Percentiles rank a stretch among this genome's conserved stretches.
Conservation (phyloP, 2,888 invertebrate species). For the Ypsolopha scabrella region DNA sequence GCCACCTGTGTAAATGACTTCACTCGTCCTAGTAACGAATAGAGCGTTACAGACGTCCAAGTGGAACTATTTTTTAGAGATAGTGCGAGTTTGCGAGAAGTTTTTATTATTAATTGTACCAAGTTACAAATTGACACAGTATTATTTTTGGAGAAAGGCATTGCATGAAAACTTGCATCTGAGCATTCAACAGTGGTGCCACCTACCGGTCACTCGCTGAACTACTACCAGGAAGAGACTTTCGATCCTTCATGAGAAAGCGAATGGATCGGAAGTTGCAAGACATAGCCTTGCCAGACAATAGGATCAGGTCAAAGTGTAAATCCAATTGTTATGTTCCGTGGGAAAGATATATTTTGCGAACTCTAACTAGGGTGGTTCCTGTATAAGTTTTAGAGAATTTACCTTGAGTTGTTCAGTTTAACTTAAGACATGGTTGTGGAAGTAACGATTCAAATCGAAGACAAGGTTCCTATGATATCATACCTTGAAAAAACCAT, state of each 20-base stretch:
- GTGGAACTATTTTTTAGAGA: too few species aligned
- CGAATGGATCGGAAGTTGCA: constrained; percentile 38
- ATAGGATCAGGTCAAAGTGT: constrained; percentile 48
- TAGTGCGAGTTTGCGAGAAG: too few species aligned
- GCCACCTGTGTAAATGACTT: too few species aligned
- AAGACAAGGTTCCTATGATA: not conserved
- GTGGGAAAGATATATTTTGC: constrained; percentile 37
- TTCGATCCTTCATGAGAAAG: constrained; percentile 14
- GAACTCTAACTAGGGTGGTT: constrained; percentile 38
- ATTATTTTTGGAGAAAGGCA: too few species aligned
- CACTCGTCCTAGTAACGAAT: too few species aligned
- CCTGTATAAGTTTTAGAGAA: constrained; percentile 44
- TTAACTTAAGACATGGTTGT: constrained; percentile 37
- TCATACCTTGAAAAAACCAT: not conserved
- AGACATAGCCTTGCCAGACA: constrained; percentile 52
- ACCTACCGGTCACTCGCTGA: constrained; percentile 28
- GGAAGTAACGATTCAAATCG: constrained; percentile 40
- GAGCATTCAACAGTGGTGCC: constrained; percentile 16
- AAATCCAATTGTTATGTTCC: constrained; percentile 21
- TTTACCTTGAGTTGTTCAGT: constrained; percentile 39
- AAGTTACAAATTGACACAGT: too few species aligned
- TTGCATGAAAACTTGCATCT: too few species aligned
- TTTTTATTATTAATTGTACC: too few species aligned
- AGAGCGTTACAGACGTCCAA: too few species aligned
- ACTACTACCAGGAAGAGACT: constrained; percentile 20